Evolutionary conservation across 2,797 vertebrate species (phyloP), one percentile per base, ranked within the genome.

Genomic region (Rhinophrynus dorsalis): DNA sequence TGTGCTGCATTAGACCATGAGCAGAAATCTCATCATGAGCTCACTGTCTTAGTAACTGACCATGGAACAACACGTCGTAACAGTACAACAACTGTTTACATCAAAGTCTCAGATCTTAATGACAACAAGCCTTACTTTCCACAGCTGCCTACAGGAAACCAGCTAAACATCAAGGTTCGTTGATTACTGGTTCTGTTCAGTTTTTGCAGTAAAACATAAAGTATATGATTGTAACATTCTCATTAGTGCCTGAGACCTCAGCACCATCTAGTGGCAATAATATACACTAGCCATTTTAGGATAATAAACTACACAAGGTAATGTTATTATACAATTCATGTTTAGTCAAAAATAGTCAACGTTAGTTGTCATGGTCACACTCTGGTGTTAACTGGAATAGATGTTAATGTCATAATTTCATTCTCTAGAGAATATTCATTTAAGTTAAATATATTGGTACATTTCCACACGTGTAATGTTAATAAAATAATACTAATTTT

Each of bases 1-100:
- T 93, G 93, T 90, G 87, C 88, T 60, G 90, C 91, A 0, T 62
- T 99, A 74, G 95, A 98, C 75, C 87, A 78, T 0, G 96, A 98
- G 74, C 85, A 89, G 37, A 87, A 86, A 44, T 75, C 77, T 4
- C 90, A 94, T 42, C 92, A 98, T 79, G 81, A 80, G 20, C 70
- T 96, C 79, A 90, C 81, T 1, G 89, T 96, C 68, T 84, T 98
- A 60, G 96, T 88, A 76, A 92, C 84, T 0, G 96, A 99, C 74
- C 89, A 92, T 1, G 96, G 96, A 10, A 79, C 75, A 5, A 94
- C 94, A 0, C 89, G 75, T 0, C 91, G 84, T 51, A 99, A 92
- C 0, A 81, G 90, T 84, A 95, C 91, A 0, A 52, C 84, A 51
- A 38, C 77, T 0, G 83, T 92, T 58, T 88, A 89, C 66, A 69